These are phyloP conservation scores for Rhagoletis pomonella DNA, from an alignment of 1,140 invertebrate species.

Conservation along the genomic window DNA sequence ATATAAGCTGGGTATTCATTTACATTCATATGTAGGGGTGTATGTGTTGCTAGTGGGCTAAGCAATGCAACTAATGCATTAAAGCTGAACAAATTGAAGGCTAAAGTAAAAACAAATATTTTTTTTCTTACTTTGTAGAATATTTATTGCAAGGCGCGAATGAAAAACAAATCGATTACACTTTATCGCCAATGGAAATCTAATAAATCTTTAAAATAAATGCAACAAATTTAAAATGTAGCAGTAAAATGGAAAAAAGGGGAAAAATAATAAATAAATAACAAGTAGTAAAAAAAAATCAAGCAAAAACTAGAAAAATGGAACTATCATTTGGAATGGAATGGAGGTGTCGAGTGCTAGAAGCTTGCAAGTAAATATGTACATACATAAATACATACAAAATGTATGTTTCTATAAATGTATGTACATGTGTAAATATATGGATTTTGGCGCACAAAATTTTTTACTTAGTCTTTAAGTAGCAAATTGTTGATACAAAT, in stretches of 20 bases:
- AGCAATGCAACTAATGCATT: constrained; percentile 48
- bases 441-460: neutral
- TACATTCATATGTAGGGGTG: neutral
- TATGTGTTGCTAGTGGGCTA: constrained; percentile 12
- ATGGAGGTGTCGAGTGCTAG: neutral
- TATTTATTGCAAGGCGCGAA: constrained; percentile 48
- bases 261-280: neutral
- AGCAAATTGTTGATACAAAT: too few species aligned
- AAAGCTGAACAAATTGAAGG: constrained; percentile 45
- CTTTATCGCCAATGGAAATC: constrained; percentile 46
- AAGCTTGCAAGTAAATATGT: constrained; percentile 6
- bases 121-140: neutral
- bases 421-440: neutral
- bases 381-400: neutral
- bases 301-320: neutral
- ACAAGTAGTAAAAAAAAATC: neutral
- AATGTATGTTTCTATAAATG: neutral
- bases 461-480: too few species aligned
- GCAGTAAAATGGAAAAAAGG: neutral
- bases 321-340: constrained; percentile 11
- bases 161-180: constrained; percentile 50
- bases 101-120: neutral
- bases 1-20: neutral
- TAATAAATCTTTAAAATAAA: constrained; percentile 47
- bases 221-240: constrained; percentile 40